phyloP scores from a whole-genome alignment of 2,888 invertebrate species.

The Cantharis nigra region DNA sequence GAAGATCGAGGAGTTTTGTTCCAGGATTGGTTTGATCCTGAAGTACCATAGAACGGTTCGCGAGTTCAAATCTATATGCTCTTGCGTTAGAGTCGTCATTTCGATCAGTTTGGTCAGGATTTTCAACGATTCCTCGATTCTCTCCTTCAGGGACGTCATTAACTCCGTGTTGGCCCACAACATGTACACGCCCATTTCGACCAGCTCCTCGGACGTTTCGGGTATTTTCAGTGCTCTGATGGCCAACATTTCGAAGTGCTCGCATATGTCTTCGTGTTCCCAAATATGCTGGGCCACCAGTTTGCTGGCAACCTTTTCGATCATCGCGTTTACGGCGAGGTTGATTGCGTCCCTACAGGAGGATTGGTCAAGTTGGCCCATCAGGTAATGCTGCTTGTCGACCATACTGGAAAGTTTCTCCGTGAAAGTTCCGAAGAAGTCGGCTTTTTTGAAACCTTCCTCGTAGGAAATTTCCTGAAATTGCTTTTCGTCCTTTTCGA shows the following conservation, averaged over 20 bases:
- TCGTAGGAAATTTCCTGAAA: slow-evolving; percentile 59
- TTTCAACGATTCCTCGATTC: slow-evolving; percentile 69
- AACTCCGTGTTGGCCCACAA: slow-evolving; percentile 75
- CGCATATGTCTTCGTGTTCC: slow-evolving; percentile 71
- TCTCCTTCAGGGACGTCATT: slow-evolving; percentile 69
- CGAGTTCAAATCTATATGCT: slow-evolving; percentile 81
- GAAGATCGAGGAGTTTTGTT: slow-evolving; percentile 76
- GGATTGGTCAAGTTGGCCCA: slow-evolving; percentile 66
- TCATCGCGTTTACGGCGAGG: slow-evolving; percentile 61
- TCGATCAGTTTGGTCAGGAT: slow-evolving; percentile 75
- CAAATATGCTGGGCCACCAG: slow-evolving; percentile 67
- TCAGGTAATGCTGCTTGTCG: slow-evolving; percentile 70
- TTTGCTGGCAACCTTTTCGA: slow-evolving; percentile 65
- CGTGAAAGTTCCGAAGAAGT: slow-evolving; percentile 64
- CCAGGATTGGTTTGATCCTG: slow-evolving; percentile 80
- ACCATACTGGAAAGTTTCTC: slow-evolving; percentile 66
- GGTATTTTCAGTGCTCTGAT: slow-evolving; percentile 73
- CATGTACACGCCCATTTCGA: slow-evolving; percentile 79
- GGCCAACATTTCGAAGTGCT: slow-evolving; percentile 73
- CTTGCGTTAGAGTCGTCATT: slow-evolving; percentile 71
- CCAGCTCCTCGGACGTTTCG: slow-evolving; percentile 77
- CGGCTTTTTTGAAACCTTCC: slow-evolving; percentile 64
- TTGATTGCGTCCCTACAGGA: slow-evolving; percentile 68
- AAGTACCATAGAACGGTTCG: slow-evolving; percentile 82
- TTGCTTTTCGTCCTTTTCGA: not conserved